These are phyloP conservation scores for Caranx ignobilis DNA, from an alignment of 2,113 vertebrate species.

Conservation along the genomic window DNA sequence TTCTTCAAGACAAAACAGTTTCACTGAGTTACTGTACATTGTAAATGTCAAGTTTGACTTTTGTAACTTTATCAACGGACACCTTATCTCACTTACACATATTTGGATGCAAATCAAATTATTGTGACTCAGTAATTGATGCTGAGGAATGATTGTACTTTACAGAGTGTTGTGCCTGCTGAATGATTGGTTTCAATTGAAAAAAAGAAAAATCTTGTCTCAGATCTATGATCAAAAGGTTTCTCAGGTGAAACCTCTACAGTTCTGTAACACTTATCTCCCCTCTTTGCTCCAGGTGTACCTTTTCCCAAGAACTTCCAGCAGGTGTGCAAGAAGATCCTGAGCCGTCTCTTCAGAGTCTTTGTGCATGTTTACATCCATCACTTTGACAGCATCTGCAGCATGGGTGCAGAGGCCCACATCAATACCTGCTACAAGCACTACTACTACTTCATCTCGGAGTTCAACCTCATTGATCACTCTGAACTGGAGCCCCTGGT, in stretches of 20 bases:
- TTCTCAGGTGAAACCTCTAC: neutral
- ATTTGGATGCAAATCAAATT: neutral
- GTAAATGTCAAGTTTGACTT: neutral
- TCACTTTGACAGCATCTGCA: slow-evolving; percentile 97
- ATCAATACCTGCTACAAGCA: slow-evolving; percentile 99
- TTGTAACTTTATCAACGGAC: neutral
- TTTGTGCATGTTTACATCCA: slow-evolving; percentile 99
- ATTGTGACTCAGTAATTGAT: neutral
- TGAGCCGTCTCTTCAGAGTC: slow-evolving; percentile 96
- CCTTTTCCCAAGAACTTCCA: slow-evolving; percentile 99
- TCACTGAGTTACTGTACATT: neutral
- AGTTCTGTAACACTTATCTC: slow-evolving; percentile 9
- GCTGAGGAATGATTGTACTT: neutral
- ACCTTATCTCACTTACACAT: neutral
- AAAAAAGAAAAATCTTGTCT: neutral
- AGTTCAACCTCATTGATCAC: slow-evolving; percentile 96
- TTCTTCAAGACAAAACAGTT: neutral
- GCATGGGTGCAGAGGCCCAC: slow-evolving; percentile 96
- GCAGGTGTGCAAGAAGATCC: slow-evolving; percentile 97
- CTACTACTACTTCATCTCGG: slow-evolving; percentile 97
- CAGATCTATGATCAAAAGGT: neutral
- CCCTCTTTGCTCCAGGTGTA: slow-evolving; percentile 84
- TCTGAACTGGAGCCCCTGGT: slow-evolving; percentile 96
- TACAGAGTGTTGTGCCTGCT: neutral
- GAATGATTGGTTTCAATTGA: neutral